phyloP scores from a whole-genome alignment of 2,113 vertebrate species.

The Micronycteris hirsuta region DNA sequence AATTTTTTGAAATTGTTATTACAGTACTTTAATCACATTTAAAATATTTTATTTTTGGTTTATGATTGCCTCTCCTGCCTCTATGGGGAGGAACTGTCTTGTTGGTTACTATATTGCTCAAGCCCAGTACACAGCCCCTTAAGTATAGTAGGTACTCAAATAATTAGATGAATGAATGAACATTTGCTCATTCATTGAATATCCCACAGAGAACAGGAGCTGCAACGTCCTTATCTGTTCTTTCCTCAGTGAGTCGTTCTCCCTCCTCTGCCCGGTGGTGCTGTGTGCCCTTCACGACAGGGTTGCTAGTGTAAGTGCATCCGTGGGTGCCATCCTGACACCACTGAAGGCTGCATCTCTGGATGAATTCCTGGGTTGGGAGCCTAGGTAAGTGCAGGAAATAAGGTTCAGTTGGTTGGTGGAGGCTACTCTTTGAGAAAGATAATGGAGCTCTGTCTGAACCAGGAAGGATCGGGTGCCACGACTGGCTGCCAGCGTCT shows the following conservation, averaged over 20 bases:
- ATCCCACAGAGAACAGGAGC: not conserved
- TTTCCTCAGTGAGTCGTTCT: not conserved
- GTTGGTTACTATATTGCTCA: not conserved
- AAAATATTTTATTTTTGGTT: not conserved
- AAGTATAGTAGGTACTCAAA: not conserved
- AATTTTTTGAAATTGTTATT: not conserved
- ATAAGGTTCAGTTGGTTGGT: not conserved
- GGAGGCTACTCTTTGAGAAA: not conserved
- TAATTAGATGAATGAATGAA: not conserved
- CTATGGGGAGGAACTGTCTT: not conserved
- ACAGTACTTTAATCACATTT: not conserved
- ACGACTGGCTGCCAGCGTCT: not conserved
- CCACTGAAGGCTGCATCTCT: not conserved
- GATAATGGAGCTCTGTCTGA: not conserved
- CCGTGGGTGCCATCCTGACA: too few relatives aligned
- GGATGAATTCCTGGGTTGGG: not conserved
- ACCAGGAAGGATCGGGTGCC: not conserved
- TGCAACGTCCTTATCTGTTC: not conserved
- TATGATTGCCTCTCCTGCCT: not conserved
- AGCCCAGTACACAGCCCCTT: too few relatives aligned
- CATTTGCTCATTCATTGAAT: not conserved
- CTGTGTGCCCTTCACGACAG: not conserved
- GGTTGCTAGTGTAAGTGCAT: rapidly evolving
- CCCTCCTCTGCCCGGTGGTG: rapidly evolving
- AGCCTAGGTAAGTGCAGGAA: too few relatives aligned